Evolutionary conservation across 2,888 invertebrate genomes (phyloP).

Genomic region (Eudemis profundana): DNA sequence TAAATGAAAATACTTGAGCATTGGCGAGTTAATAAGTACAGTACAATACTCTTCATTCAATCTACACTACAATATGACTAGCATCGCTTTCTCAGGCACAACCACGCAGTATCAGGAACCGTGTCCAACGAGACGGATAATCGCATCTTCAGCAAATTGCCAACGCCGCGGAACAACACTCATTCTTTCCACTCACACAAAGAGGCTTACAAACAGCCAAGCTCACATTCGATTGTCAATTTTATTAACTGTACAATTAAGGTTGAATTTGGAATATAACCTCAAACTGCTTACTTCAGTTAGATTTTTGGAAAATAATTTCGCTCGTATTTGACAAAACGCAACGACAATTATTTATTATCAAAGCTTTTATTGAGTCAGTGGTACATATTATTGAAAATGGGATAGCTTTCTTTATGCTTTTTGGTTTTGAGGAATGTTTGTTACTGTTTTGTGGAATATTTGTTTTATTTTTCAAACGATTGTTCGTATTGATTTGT

Average conservation of each 20-base stretch:
- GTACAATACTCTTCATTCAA: background rate
- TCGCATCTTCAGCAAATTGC: constrained; percentile 25
- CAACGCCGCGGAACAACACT: constrained; percentile 9
- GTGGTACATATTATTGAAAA: background rate
- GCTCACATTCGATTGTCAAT: background rate
- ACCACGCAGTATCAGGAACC: constrained; percentile 5
- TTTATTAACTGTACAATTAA: background rate
- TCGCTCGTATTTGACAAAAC: background rate
- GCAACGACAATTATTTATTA: background rate
- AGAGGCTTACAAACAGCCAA: background rate
- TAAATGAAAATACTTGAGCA: no score
- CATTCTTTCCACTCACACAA: background rate
- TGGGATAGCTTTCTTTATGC: background rate
- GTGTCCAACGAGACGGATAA: constrained; percentile 24
- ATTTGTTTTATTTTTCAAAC: constrained; percentile 8
- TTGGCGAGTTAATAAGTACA: background rate
- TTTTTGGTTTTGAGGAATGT: background rate
- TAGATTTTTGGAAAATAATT: background rate
- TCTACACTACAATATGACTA: background rate
- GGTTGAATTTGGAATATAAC: background rate
- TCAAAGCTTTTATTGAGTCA: background rate
- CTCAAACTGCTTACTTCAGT: background rate
- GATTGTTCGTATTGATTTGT: background rate
- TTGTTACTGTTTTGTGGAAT: constrained; percentile 1
- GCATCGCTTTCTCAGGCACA: constrained; percentile 13